Percentiles rank a stretch among this genome's conserved stretches.
phyloP scores from a whole-genome alignment of 2,797 vertebrate genomes.

The Esox lucius region DNA sequence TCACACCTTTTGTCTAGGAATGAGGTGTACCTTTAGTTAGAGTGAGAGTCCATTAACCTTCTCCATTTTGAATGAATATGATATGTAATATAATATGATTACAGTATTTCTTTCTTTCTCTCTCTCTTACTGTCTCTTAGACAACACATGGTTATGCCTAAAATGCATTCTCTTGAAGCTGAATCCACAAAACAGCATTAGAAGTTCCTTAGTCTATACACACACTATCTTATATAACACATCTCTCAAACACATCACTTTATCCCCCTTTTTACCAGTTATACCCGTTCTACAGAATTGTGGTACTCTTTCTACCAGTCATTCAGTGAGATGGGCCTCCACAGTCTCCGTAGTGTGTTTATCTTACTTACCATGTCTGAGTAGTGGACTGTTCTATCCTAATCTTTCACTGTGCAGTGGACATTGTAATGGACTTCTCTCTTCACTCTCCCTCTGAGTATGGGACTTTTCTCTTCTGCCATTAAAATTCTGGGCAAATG shows the following conservation, averaged over 20 bases:
- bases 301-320: not conserved
- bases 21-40: conserved; percentile 7
- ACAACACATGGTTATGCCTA: too few relatives aligned
- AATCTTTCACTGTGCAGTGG: not conserved
- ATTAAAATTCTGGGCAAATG: conserved; percentile 46
- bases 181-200: not conserved
- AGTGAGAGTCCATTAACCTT: conserved; percentile 46
- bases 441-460: not conserved
- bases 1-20: conserved; percentile 5
- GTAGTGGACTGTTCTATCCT: not conserved
- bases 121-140: not conserved
- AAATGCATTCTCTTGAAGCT: not conserved
- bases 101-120: conserved; percentile 6
- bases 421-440: conserved; percentile 7
- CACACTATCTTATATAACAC: not conserved
- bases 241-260: not conserved
- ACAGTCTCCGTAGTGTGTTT: not conserved
- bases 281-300: not conserved
- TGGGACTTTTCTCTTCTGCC: conserved; percentile 29
- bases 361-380: not conserved
- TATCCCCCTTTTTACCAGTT: conserved; percentile 8
- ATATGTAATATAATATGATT: conserved; percentile 10
- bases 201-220: not conserved
- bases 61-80: conserved; percentile 53
- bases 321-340: not conserved